Percentiles rank a stretch among this genome's conserved stretches.
phyloP scores from a whole-genome alignment of 92 coral and sea anemone genomes.

The Parazoanthus atlanticus region DNA sequence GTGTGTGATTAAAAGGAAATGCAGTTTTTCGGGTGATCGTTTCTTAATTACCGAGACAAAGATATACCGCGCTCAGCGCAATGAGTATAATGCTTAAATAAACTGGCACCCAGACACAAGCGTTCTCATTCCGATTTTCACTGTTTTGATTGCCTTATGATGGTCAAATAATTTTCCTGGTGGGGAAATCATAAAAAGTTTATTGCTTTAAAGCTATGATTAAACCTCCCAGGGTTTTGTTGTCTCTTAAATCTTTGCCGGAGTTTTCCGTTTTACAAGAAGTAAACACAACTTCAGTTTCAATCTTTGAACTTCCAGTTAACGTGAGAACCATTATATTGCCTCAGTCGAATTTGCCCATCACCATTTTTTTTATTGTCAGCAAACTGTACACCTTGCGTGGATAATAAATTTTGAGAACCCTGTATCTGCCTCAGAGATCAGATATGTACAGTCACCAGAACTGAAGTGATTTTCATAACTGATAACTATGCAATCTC shows the following conservation, averaged over 20 bases:
- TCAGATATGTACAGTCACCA: background rate
- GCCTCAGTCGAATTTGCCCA: background rate
- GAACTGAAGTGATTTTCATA: background rate
- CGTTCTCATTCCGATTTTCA: conserved; percentile 18
- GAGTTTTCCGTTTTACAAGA: background rate
- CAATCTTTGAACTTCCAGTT: background rate
- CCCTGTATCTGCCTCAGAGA: background rate
- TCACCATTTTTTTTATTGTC: background rate
- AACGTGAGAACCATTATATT: background rate
- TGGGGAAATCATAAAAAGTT: conserved; percentile 34
- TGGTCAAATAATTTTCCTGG: conserved; percentile 49
- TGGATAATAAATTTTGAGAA: background rate
- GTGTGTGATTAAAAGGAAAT: conserved; percentile 20
- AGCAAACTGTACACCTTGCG: background rate
- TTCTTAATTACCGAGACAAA: conserved; percentile 37
- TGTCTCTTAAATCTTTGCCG: background rate
- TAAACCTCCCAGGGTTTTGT: conserved; percentile 37
- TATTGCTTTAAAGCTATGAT: conserved; percentile 13
- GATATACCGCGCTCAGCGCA: background rate
- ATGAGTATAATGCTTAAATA: conserved; percentile 36
- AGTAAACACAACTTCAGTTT: conserved; percentile 7
- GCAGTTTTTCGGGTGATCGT: conserved; percentile 37
- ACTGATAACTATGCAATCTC: background rate
- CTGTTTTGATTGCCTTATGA: conserved; percentile 48
- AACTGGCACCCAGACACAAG: conserved; percentile 40